Base-by-base conservation (phyloP, 2,113 vertebrate genomes). In the Eonycteris spelaea region DNA sequence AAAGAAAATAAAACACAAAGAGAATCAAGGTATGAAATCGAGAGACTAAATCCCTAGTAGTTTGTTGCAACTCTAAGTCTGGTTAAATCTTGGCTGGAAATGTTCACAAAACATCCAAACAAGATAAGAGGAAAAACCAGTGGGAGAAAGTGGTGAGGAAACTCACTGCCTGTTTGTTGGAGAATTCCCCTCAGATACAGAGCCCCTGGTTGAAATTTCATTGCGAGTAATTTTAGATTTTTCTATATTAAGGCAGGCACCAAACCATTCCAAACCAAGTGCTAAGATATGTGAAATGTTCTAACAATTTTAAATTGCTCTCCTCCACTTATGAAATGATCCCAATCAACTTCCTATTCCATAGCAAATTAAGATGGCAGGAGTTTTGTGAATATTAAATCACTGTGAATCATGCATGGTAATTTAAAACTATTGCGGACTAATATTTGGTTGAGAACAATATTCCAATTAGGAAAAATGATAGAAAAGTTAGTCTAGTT, bases 271-370 rank as follows among this genome's bases (percentile, higher is more conserved):
- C 77, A 92, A 86, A 93, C 74, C 96, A 96, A 95, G 45, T 87
- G 65, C 67, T 92, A 94, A 97, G 90, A 92, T 35, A 94, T 0
- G 30, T 96, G 95, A 95, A 91, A 95, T 57, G 80, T 95, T 93
- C 96, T 91, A 96, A 97, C 90, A 93, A 95, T 82, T 96, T 96
- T 94, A 97, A 96, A 93, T 97, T 95, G 95, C 95, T 95, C 79
- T 97, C 22, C 84, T 95, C 86, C 90, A 94, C 95, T 97, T 83
- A 95, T 80, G 86, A 96, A 97, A 95, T 95, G 91, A 97, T 96
- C 74, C 89, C 94, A 96, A 96, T 97, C 97, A 97, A 94, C 91
- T 89, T 97, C 86, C 55, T 84, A 96, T 97, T 91, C 83, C 83
- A 95, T 71, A 87, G 73, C 85, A 77, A 84, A 97, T 89, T 89